phyloP scores from a whole-genome alignment of 2,113 vertebrate species.

The Ceratotherium simum region DNA sequence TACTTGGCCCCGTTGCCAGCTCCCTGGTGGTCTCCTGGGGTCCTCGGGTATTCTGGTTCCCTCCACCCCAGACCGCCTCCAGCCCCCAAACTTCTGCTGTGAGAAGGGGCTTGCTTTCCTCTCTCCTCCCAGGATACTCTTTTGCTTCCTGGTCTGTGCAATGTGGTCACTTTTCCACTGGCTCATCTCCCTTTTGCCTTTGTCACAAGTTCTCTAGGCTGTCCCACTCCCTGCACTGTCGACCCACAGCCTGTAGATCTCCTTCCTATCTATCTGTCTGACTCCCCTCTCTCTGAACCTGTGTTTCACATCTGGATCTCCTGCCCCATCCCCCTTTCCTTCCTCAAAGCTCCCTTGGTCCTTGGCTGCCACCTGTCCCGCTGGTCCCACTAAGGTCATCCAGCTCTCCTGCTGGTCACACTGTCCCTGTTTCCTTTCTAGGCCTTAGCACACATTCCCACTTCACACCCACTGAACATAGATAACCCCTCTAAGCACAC shows the following conservation, averaged over 20 bases:
- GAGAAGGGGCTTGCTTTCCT: too few species aligned
- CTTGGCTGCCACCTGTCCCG: too few species aligned
- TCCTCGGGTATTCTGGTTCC: neutral
- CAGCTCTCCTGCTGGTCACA: too few species aligned
- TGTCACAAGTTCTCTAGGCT: neutral
- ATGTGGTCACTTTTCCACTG: fast-evolving
- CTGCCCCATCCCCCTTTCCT: neutral
- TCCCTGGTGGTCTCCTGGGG: too few species aligned
- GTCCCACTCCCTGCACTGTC: too few species aligned
- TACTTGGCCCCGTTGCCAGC: fast-evolving
- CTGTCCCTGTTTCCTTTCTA: neutral
- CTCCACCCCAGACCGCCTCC: too few species aligned
- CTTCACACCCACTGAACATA: too few species aligned
- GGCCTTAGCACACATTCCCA: neutral
- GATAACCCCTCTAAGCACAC: neutral
- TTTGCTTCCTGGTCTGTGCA: neutral
- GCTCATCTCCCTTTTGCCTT: neutral
- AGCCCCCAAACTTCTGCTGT: neutral
- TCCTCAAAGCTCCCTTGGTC: neutral
- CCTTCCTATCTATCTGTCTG: neutral
- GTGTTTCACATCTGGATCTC: neutral
- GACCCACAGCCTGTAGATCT: too few species aligned
- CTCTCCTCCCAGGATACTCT: neutral
- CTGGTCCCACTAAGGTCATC: neutral
- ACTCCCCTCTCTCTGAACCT: neutral